Evolutionary conservation across 2,888 invertebrate genomes (phyloP).

Genomic region (Congeria kusceri): DNA sequence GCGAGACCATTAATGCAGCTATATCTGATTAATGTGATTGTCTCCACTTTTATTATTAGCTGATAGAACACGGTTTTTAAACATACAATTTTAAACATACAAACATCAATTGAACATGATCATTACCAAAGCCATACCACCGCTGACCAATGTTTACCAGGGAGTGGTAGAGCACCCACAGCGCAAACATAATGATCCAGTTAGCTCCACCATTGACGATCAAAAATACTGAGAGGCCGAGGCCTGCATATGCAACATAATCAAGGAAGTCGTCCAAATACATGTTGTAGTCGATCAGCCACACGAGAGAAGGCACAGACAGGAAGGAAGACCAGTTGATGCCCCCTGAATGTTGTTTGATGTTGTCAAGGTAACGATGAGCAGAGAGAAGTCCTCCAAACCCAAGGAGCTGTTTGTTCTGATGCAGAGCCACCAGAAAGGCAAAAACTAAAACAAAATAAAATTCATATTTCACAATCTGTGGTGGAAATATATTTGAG

Average conservation of each 20-base stretch:
- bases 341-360: slow-evolving; percentile 67
- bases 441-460: slow-evolving; percentile 84
- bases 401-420: slow-evolving; percentile 84
- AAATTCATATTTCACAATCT: too few species aligned
- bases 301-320: slow-evolving; percentile 82
- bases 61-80: too few species aligned
- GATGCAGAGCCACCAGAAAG: slow-evolving; percentile 84
- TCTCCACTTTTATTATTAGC: too few species aligned
- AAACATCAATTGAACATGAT: too few species aligned
- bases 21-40: too few species aligned
- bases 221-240: slow-evolving; percentile 79
- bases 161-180: slow-evolving; percentile 85
- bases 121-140: slow-evolving; percentile 82
- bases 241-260: slow-evolving; percentile 80
- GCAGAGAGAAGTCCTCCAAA: slow-evolving; percentile 84
- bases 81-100: too few species aligned
- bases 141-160: slow-evolving; percentile 84
- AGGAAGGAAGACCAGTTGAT: slow-evolving; percentile 65
- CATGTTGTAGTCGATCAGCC: slow-evolving; percentile 81
- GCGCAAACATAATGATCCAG: slow-evolving; percentile 81
- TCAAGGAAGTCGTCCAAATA: slow-evolving; percentile 80
- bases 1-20: too few species aligned
- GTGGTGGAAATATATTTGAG: too few species aligned
- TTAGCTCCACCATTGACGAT: slow-evolving; percentile 84
- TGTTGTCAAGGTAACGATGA: slow-evolving; percentile 73